A percentile compares a stretch with the other conserved stretches of the same genome.
Evolutionary conservation across 2,888 invertebrate genomes (phyloP).

Genomic region (Drosophila pullipes): DNA sequence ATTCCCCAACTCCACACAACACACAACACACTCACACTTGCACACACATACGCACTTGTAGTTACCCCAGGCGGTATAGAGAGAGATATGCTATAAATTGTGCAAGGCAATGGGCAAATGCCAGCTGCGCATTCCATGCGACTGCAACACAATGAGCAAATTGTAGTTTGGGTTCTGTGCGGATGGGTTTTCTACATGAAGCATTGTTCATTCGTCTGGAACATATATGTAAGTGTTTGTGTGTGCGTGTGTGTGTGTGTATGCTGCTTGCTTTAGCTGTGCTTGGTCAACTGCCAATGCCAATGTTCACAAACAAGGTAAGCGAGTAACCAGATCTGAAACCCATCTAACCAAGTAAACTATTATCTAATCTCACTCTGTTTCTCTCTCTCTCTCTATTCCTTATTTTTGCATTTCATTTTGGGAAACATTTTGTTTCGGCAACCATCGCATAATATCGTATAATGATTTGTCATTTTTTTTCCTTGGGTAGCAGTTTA

Average conservation of each 20-base stretch:
- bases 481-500: conserved; percentile 29
- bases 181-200: conserved; percentile 23
- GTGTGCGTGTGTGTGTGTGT: conserved; percentile 5
- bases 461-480: conserved; percentile 72
- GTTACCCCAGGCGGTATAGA: conserved; percentile 12
- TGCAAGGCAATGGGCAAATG: conserved; percentile 51
- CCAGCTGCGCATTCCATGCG: conserved; percentile 75
- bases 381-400: not conserved
- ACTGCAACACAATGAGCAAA: conserved; percentile 58
- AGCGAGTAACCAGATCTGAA: conserved; percentile 30
- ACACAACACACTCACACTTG: conserved; percentile 10
- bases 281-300: conserved; percentile 66
- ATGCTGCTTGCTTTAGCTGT: conserved; percentile 3
- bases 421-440: conserved; percentile 13
- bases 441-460: conserved; percentile 47
- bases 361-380: conserved; percentile 52
- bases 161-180: conserved; percentile 15
- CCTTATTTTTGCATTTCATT: not conserved
- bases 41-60: conserved; percentile 14
- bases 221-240: conserved; percentile 29
- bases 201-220: conserved; percentile 62
- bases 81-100: conserved; percentile 70
- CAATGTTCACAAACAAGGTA: conserved; percentile 33
- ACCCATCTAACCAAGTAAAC: conserved; percentile 24
- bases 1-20: conserved; percentile 5